These are phyloP conservation scores for Rotaria socialis DNA, from an alignment of 2,888 invertebrate genomes.

Conservation along the genomic window DNA sequence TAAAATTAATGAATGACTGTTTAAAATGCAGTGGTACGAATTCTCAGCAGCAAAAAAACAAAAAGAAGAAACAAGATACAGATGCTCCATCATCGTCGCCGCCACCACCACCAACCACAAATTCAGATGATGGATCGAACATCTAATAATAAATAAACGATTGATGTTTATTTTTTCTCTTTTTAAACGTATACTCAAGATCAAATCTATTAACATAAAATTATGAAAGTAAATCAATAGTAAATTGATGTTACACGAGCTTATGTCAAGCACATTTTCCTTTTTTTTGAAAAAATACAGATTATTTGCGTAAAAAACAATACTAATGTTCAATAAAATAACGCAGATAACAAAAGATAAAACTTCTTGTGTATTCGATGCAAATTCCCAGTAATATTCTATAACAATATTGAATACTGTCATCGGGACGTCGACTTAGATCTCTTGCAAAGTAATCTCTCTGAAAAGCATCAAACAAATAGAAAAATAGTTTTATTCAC, in stretches of 20 bases:
- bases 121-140: background rate
- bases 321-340: too few relatives aligned
- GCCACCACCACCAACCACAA: background rate
- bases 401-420: too few relatives aligned
- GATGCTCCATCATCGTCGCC: background rate
- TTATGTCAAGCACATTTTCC: too few relatives aligned
- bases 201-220: background rate
- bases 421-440: too few relatives aligned
- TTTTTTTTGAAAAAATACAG: too few relatives aligned
- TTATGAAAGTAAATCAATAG: background rate
- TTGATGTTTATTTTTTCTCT: background rate
- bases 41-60: background rate
- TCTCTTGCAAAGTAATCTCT: too few relatives aligned
- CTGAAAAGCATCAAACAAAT: too few relatives aligned
- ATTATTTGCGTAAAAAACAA: too few relatives aligned
- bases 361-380: too few relatives aligned
- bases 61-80: background rate
- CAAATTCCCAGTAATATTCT: too few relatives aligned
- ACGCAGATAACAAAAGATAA: too few relatives aligned
- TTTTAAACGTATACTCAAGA: background rate
- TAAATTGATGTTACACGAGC: background rate
- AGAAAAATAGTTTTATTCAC: too few relatives aligned
- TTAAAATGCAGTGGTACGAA: background rate
- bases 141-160: background rate
- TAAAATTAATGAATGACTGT: constrained; percentile 27